These are phyloP conservation scores for Dendrolimus pini DNA, from an alignment of 2,888 invertebrate species.

Conservation along the genomic window DNA sequence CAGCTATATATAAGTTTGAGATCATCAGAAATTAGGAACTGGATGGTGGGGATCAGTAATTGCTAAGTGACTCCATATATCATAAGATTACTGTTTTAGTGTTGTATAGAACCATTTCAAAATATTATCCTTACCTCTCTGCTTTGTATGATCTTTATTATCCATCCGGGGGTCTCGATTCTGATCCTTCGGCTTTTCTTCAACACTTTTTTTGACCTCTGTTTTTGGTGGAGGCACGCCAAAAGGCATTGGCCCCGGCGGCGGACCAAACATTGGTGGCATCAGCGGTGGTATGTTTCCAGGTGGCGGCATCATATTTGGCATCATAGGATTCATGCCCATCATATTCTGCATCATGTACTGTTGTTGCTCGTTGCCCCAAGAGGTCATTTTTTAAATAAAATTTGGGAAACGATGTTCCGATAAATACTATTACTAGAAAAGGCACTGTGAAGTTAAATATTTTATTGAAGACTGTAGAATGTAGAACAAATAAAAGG, in stretches of 20 bases:
- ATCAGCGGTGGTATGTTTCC: conserved; percentile 7
- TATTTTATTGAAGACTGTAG: no score
- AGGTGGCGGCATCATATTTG: conserved; percentile 15
- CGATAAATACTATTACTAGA: no score
- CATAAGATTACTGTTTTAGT: no score
- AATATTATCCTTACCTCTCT: conserved; percentile 1
- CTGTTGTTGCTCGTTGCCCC: conserved; percentile 19
- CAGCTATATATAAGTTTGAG: no score
- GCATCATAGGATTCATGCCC: conserved; percentile 18
- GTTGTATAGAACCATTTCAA: no score
- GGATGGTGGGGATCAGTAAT: no score
- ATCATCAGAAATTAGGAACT: no score
- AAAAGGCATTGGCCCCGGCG: background rate
- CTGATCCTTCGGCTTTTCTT: conserved; percentile 4
- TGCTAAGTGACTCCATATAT: no score
- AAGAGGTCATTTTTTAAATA: conserved; percentile 4
- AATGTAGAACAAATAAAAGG: no score
- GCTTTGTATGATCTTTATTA: conserved; percentile 9
- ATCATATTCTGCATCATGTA: conserved; percentile 21
- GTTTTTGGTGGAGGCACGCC: background rate
- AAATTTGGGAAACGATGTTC: background rate
- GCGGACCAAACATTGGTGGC: conserved; percentile 4
- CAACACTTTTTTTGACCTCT: background rate
- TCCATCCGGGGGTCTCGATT: conserved; percentile 3
- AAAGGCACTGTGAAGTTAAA: no score